Evolutionary conservation across 1,140 invertebrate species (phyloP), one percentile per base, ranked within the genome.

Genomic region (Platorchestia sp.): DNA sequence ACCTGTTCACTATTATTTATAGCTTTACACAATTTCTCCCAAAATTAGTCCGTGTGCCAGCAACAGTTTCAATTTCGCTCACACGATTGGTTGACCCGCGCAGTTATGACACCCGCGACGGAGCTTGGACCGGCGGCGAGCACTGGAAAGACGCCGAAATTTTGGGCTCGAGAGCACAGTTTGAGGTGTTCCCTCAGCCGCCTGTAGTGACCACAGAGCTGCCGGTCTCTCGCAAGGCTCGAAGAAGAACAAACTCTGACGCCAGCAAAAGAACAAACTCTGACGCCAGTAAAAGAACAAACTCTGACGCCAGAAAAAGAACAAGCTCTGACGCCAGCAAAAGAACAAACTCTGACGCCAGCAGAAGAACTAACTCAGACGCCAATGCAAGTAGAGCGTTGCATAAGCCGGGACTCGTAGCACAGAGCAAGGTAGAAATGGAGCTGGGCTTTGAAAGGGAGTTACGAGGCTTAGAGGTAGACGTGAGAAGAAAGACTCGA

Each of bases 41-140:
- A n/a, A n/a, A n/a, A n/a, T n/a, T n/a, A n/a, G n/a, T n/a, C n/a
- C n/a, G n/a, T n/a, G n/a, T n/a, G n/a, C n/a, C n/a, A n/a, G n/a
- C n/a, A n/a, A n/a, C n/a, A n/a, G n/a, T n/a, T n/a, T n/a, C n/a
- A n/a, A n/a, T n/a, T n/a, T n/a, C n/a, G n/a, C n/a, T 86, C 86
- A 14, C 36, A 86, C 41, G 86, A 86, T 86, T 91, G n/a, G 14
- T 93, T 93, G 16, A 14, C 91, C 45, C 40, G 91, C 44, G 22
- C 91, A 93, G 91, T 47, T 93, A 93, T 36, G 91, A 93, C 91
- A 93, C 91, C 22, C 43, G 91, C 3, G 91, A 93, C n/a, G 45
- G 91, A 6, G 41, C 91, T 45, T 93, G 91, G 91, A 44, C 45
- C 5, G 91, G 5, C 45, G 91, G 91, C 14, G 91, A 93, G 40